These are phyloP conservation scores for Heliconius cydno DNA, from an alignment of 2,888 invertebrate species.

Conservation along the genomic window DNA sequence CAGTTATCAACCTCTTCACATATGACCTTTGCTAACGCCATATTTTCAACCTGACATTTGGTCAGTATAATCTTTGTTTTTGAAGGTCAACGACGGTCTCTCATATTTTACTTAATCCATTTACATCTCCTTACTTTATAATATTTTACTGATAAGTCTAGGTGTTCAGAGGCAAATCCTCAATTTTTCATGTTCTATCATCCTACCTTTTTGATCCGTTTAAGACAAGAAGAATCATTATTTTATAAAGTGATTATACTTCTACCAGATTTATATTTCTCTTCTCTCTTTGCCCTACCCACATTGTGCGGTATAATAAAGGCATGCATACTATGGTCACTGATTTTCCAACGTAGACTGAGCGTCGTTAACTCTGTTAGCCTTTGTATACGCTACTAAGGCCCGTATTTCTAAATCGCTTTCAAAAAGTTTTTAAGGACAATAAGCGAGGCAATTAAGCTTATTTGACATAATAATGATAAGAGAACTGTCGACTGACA, in stretches of 20 bases:
- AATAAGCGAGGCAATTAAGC: no score
- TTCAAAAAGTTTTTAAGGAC: no score
- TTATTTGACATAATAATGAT: no score
- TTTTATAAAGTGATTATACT: no score
- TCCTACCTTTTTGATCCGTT: neutral
- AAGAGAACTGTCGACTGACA: no score
- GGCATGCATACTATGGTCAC: neutral
- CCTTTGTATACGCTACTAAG: neutral
- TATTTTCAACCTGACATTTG: neutral
- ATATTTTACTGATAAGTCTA: neutral
- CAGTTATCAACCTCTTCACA: neutral
- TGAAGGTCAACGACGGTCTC: no score
- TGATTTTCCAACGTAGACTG: neutral
- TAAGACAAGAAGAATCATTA: neutral
- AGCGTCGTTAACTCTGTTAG: neutral
- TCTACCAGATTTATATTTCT: neutral
- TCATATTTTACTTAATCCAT: neutral
- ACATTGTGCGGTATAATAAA: neutral
- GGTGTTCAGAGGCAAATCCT: no score
- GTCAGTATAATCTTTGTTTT: neutral
- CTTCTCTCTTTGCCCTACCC: neutral
- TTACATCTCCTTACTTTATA: neutral
- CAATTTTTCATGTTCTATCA: neutral
- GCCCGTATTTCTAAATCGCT: no score
- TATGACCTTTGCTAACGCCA: neutral